Conservation (phyloP, 2,797 vertebrate genomes). For the Hippopotamyrus pictus region DNA sequence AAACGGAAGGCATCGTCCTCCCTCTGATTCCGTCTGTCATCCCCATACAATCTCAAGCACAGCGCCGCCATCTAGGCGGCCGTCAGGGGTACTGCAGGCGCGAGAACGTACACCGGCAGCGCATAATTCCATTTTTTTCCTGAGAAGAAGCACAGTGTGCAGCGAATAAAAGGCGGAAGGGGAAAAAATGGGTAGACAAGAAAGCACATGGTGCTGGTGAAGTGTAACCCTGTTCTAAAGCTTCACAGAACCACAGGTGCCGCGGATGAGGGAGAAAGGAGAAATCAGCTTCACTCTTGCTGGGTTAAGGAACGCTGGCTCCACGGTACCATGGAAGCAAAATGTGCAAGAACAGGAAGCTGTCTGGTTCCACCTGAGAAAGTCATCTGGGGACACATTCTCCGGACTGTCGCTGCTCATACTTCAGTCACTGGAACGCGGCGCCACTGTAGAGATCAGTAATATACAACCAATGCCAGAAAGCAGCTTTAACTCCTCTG, state of each 20-base stretch:
- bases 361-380: background rate
- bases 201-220: background rate
- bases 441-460: background rate
- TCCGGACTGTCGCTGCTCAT: background rate
- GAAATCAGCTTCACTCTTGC: background rate
- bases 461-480: background rate
- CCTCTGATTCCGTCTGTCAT: background rate
- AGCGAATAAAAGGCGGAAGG: slow-evolving; percentile 34
- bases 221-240: background rate
- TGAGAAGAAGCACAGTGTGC: slow-evolving; percentile 26
- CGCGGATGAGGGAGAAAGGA: background rate
- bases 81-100: slow-evolving; percentile 39
- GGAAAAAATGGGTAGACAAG: slow-evolving; percentile 33
- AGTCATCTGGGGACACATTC: background rate
- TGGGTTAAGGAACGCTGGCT: background rate
- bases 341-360: background rate
- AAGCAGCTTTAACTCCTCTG: background rate
- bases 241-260: background rate
- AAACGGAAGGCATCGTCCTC: background rate
- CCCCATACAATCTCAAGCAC: slow-evolving; percentile 47
- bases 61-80: slow-evolving; percentile 62
- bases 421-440: background rate
- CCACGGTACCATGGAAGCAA: background rate
- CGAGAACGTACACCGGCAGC: slow-evolving; percentile 16
- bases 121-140: slow-evolving; percentile 34